These are phyloP conservation scores for Cricetomys ansorgei DNA, from an alignment of 2,113 vertebrate species.

Conservation along the genomic window DNA sequence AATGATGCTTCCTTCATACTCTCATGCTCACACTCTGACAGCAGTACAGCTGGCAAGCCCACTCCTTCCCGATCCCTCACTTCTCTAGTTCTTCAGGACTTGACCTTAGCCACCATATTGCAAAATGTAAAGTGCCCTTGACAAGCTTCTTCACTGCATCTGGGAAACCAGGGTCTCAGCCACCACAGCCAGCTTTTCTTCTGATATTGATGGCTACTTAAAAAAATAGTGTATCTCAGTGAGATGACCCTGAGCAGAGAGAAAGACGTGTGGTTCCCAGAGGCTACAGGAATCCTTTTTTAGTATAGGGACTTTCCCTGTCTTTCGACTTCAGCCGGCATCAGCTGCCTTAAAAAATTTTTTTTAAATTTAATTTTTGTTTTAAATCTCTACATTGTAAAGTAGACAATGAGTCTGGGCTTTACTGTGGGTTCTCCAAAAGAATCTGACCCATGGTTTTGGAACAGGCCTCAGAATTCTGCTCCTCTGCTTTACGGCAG, in stretches of 20 bases:
- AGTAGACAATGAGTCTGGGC: not conserved
- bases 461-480: not conserved
- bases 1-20: not conserved
- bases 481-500: not conserved
- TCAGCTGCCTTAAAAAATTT: not conserved
- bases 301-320: not conserved
- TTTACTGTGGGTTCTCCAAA: not conserved
- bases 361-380: not conserved
- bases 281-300: not conserved
- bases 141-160: not conserved
- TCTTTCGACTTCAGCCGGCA: not conserved
- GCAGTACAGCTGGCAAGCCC: not conserved
- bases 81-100: conserved; percentile 40
- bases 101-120: not conserved
- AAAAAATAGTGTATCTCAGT: not conserved
- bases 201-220: conserved; percentile 15
- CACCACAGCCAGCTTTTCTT: conserved; percentile 38
- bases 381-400: not conserved
- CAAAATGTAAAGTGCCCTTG: not conserved
- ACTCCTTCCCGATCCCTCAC: not conserved
- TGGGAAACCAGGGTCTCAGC: conserved; percentile 31
- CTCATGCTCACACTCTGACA: not conserved
- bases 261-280: not conserved
- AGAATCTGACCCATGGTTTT: not conserved
- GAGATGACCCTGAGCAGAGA: not conserved